Evolutionary conservation across 1,140 invertebrate genomes (phyloP), one percentile per base, ranked within the genome.

Genomic region (Megathymus violae): DNA sequence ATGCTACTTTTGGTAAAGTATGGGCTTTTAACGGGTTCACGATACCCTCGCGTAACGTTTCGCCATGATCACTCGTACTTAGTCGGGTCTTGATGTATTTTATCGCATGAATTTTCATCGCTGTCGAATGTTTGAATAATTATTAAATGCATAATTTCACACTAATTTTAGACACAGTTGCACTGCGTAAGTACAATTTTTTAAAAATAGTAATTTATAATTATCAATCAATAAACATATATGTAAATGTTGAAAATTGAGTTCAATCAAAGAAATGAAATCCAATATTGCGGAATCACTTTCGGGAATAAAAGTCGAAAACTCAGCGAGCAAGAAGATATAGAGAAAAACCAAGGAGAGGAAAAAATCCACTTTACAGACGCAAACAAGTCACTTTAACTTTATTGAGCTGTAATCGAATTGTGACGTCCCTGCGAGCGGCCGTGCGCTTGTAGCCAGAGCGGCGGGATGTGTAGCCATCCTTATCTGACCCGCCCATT

Each of bases 391-490:
- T 91, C 88, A 89, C 88, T 91, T 91, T 87, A 91, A 91, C 77
- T 91, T 91, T 91, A 91, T 91, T 89, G 88, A 91, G 88, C 82
- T 79, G 86, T 91, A 91, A 91, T 91, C 88, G 86, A 91, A 91
- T 89, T 89, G 85, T 89, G 88, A 91, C 88, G 80, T 88, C 83
- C 84, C 86, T 87, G 74, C 64, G 71, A 78, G 79, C 68, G 67
- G 70, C 56, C 65, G 68, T 62, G 56, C 67, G 70, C 51, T 71
- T 65, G 71, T 70, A 71, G 78, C 71, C 73, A 81, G 68, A 79
- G 80, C 84, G 51, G 66, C 64, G 74, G 71, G 74, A 88, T 80
- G 76, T 91, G 76, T 76, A 87, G 78, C 85, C 76, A 69, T 91
- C 88, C 85, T 89, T 90, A 89, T 88, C 88, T 85, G 74, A 83